Conservation (phyloP, 2,113 vertebrate genomes). For the Lepisosteus osseus region DNA sequence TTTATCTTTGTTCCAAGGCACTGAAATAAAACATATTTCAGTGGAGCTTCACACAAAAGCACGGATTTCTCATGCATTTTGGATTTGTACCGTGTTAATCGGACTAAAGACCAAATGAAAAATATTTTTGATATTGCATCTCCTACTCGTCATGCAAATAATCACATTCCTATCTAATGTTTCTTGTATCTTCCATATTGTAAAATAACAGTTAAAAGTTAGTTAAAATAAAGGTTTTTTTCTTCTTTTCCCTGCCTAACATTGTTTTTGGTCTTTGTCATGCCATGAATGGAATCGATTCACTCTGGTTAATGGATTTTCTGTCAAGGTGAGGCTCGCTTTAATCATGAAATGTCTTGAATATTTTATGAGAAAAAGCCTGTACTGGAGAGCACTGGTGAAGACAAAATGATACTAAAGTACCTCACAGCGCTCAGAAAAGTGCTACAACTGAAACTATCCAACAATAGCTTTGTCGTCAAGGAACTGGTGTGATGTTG, state of each 20-base stretch:
- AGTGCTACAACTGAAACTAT: neutral
- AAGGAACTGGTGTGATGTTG: neutral
- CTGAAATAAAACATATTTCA: slow-evolving; percentile 13
- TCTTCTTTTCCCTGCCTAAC: slow-evolving; percentile 13
- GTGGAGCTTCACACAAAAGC: neutral
- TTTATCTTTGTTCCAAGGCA: slow-evolving; percentile 11
- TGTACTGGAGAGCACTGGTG: slow-evolving; percentile 1
- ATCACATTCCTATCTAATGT: slow-evolving; percentile 50
- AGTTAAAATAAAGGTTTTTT: neutral
- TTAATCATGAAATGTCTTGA: slow-evolving; percentile 65
- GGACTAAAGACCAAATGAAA: slow-evolving; percentile 20
- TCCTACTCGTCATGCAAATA: slow-evolving; percentile 51
- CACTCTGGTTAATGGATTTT: slow-evolving; percentile 58
- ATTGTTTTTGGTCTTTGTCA: slow-evolving; percentile 11
- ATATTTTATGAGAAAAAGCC: slow-evolving; percentile 63
- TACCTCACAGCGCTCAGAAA: neutral
- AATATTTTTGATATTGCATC: slow-evolving; percentile 14
- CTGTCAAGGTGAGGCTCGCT: slow-evolving; percentile 63
- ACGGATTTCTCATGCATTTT: neutral
- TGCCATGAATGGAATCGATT: slow-evolving; percentile 6
- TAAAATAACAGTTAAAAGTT: slow-evolving; percentile 1
- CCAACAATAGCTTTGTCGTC: neutral
- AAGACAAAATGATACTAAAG: slow-evolving; percentile 1
- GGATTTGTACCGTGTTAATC: neutral
- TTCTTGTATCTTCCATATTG: slow-evolving; percentile 59